Percentiles rank a stretch among this genome's conserved stretches.
phyloP scores from a whole-genome alignment of 2,888 invertebrate genomes.

The Galeruca laticollis region DNA sequence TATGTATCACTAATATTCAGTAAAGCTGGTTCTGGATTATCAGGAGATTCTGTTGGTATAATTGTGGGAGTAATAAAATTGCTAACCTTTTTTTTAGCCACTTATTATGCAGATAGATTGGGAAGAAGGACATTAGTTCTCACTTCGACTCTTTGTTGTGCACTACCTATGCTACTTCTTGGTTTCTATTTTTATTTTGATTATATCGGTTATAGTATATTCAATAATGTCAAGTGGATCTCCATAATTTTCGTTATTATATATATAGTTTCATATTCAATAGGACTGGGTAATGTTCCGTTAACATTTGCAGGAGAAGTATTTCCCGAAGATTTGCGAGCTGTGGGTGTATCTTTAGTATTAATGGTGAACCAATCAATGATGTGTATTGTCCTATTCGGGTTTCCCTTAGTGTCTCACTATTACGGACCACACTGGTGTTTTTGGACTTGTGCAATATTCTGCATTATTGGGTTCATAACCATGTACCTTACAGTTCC shows the following conservation, averaged over 20 bases:
- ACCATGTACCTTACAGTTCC: constrained; percentile 42
- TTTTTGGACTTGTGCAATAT: constrained; percentile 42
- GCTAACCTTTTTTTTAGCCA: constrained; percentile 75
- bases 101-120: constrained; percentile 78
- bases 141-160: constrained; percentile 74
- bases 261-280: constrained; percentile 79
- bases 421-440: constrained; percentile 37
- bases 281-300: constrained; percentile 78
- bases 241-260: constrained; percentile 77
- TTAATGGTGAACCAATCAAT: constrained; percentile 34
- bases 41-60: constrained; percentile 76
- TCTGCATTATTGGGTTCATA: constrained; percentile 32
- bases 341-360: constrained; percentile 67
- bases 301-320: constrained; percentile 87
- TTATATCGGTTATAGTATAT: constrained; percentile 50
- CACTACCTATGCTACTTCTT: constrained; percentile 70
- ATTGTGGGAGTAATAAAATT: constrained; percentile 83
- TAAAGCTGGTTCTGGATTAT: constrained; percentile 76
- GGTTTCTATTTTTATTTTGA: constrained; percentile 74
- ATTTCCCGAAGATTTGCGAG: constrained; percentile 81
- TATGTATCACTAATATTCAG: constrained; percentile 79
- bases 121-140: constrained; percentile 79
- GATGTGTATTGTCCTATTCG: constrained; percentile 40
- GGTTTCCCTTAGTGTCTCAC: constrained; percentile 42
- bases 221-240: constrained; percentile 72